Conservation (phyloP, 2,797 vertebrate species). For the Dendrocincla fuliginosa region DNA sequence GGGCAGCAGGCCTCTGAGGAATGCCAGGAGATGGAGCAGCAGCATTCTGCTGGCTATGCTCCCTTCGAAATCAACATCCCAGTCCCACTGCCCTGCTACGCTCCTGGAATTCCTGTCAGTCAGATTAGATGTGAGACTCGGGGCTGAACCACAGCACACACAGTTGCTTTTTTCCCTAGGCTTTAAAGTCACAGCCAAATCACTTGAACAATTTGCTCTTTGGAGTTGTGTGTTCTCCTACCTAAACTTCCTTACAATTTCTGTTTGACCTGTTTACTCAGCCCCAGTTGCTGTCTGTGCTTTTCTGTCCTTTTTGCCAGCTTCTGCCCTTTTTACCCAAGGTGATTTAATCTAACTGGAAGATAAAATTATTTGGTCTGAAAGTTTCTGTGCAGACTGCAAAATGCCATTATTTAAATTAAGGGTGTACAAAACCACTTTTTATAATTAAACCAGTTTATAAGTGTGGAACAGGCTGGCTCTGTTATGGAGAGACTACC, state of each 20-base stretch:
- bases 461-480: background rate
- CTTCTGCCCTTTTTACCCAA: background rate
- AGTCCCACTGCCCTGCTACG: rapidly evolving
- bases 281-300: background rate
- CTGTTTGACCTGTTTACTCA: conserved; percentile 5
- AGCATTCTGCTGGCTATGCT: background rate
- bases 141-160: background rate
- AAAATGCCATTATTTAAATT: background rate
- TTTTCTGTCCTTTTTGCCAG: background rate
- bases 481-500: background rate
- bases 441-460: background rate
- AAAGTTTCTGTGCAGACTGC: background rate
- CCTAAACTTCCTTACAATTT: background rate
- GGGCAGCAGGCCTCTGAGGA: background rate
- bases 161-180: background rate
- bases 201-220: background rate
- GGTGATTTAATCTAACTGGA: background rate
- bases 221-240: background rate
- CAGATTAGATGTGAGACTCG: background rate
- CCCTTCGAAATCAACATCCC: background rate
- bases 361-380: background rate
- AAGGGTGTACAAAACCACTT: background rate
- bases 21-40: conserved; percentile 25
- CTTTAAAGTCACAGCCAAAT: background rate
- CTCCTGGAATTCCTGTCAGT: background rate